These are phyloP conservation scores for Lithophane socia DNA, from an alignment of 2,888 invertebrate species.

Conservation along the genomic window DNA sequence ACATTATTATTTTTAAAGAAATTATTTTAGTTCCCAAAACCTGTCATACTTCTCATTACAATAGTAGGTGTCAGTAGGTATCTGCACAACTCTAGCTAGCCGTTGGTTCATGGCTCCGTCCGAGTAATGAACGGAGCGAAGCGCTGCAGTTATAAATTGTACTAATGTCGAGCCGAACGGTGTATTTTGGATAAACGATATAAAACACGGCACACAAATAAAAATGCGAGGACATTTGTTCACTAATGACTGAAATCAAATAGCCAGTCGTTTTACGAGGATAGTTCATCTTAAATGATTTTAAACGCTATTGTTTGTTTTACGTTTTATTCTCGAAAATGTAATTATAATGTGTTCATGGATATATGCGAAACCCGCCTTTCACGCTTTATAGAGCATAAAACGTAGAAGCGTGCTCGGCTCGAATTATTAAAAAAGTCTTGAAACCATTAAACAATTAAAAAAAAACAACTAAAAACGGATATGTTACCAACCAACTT, in stretches of 20 bases:
- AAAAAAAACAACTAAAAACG: neutral
- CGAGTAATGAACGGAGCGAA: slow-evolving; percentile 72
- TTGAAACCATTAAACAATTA: neutral
- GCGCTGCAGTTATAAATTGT: slow-evolving; percentile 75
- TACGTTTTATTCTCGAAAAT: neutral
- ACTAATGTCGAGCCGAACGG: slow-evolving; percentile 63
- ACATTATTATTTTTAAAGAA: neutral
- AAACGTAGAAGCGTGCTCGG: neutral
- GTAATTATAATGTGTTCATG: neutral
- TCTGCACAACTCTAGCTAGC: slow-evolving; percentile 62
- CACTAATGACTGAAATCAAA: slow-evolving; percentile 59
- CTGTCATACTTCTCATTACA: slow-evolving; percentile 50
- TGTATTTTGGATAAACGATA: slow-evolving; percentile 67
- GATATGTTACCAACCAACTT: neutral
- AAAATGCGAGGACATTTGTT: slow-evolving; percentile 53
- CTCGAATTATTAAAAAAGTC: neutral
- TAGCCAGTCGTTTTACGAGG: slow-evolving; percentile 26
- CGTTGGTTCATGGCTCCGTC: slow-evolving; percentile 56
- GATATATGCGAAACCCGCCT: neutral
- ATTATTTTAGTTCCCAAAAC: neutral
- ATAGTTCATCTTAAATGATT: slow-evolving; percentile 30
- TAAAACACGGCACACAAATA: slow-evolving; percentile 62
- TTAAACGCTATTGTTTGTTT: neutral
- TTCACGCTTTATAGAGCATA: neutral
- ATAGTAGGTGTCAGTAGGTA: slow-evolving; percentile 42